Percentiles rank a stretch among this genome's conserved stretches.
phyloP scores from a whole-genome alignment of 2,797 vertebrate species.

The Enteromius viviparus region DNA sequence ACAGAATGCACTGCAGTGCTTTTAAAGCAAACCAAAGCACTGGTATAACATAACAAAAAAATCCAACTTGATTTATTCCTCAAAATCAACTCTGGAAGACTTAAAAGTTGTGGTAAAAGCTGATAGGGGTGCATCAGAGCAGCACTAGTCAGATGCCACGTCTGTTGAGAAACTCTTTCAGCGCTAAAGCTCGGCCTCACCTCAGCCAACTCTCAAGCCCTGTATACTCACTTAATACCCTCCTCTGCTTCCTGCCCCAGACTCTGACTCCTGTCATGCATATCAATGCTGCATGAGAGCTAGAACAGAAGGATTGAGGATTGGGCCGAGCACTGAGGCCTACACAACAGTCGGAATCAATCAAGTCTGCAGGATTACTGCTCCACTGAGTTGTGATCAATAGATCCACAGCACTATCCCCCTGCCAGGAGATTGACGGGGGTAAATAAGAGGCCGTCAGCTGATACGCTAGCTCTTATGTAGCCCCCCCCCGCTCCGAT shows the following conservation, averaged over 20 bases:
- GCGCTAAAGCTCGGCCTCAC: conserved; percentile 69
- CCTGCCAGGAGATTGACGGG: conserved; percentile 76
- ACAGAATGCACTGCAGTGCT: neutral
- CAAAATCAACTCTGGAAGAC: conserved; percentile 5
- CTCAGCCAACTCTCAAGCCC: conserved; percentile 69
- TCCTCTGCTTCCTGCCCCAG: conserved; percentile 66
- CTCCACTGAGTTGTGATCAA: conserved; percentile 84
- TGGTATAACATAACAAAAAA: neutral
- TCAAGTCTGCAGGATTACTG: conserved; percentile 84
- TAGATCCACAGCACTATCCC: conserved; percentile 81
- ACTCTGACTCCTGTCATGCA: conserved; percentile 75
- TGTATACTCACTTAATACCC: conserved; percentile 73
- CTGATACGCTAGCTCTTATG: conserved; percentile 63
- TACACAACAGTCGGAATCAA: conserved; percentile 82
- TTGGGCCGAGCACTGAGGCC: conserved; percentile 77
- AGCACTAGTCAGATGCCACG: conserved; percentile 51
- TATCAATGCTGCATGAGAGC: conserved; percentile 79
- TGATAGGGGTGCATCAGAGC: conserved; percentile 41
- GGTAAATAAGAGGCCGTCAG: conserved; percentile 83
- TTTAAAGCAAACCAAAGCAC: neutral
- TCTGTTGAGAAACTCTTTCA: conserved; percentile 65
- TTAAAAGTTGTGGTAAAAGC: conserved; percentile 35
- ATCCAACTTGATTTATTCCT: neutral
- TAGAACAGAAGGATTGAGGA: conserved; percentile 65
- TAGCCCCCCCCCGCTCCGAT: conserved; percentile 31